These are phyloP conservation scores for Miniopterus natalensis DNA, from an alignment of 2,113 vertebrate genomes.

Conservation along the genomic window DNA sequence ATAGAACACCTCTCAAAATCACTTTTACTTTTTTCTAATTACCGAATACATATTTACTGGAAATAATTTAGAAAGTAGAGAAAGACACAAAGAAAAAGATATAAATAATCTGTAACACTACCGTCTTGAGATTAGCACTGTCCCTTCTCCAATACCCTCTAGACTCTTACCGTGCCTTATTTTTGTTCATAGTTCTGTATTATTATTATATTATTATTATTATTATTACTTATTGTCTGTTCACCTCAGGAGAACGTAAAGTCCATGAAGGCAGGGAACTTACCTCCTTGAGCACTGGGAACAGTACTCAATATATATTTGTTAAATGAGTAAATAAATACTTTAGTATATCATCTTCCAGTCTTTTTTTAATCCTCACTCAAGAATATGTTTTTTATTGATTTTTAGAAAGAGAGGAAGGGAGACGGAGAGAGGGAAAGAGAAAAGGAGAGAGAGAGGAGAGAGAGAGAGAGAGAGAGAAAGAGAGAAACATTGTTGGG, in stretches of 20 bases:
- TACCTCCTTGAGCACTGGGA: not conserved
- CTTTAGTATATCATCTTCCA: not conserved
- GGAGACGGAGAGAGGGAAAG: not conserved
- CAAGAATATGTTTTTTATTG: not conserved
- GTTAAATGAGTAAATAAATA: not conserved
- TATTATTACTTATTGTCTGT: not conserved
- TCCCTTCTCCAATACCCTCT: not conserved
- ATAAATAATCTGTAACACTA: not conserved
- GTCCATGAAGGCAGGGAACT: not conserved
- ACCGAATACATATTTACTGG: not conserved
- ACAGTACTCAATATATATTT: not conserved
- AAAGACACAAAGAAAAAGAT: not conserved
- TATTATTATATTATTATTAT: not conserved
- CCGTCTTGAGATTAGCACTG: not conserved
- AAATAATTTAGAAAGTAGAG: not conserved
- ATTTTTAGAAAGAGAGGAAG: not conserved
- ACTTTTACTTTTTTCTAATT: not conserved
- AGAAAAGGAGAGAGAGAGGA: no score
- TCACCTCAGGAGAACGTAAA: not conserved
- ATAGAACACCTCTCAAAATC: not conserved
- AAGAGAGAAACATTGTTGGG: no score
- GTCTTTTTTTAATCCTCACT: not conserved
- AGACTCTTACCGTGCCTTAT: not conserved
- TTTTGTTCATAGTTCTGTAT: not conserved
- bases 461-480: no score